phyloP scores from a whole-genome alignment of 2,797 vertebrate species.

The Serranus cabrilla region DNA sequence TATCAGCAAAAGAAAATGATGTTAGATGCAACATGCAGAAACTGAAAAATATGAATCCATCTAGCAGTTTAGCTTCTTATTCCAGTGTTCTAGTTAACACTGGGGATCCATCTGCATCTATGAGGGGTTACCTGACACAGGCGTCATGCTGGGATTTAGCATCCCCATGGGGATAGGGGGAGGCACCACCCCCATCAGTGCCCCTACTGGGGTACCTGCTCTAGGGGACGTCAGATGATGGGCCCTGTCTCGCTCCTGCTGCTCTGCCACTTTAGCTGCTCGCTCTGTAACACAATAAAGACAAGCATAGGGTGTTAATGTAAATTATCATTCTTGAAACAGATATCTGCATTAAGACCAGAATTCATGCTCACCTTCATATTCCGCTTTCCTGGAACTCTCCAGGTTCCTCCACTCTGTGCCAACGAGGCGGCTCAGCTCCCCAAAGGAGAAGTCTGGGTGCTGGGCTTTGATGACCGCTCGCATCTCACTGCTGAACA shows the following conservation, averaged over 20 bases:
- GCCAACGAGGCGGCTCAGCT: constrained; percentile 97
- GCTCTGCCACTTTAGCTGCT: constrained; percentile 99
- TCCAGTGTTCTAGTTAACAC: constrained; percentile 74
- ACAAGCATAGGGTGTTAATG: neutral
- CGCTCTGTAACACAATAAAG: constrained; percentile 88
- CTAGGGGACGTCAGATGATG: constrained; percentile 94
- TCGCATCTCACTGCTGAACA: constrained; percentile 99
- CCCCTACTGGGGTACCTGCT: constrained; percentile 98
- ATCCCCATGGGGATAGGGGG: constrained; percentile 98
- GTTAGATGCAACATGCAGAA: constrained; percentile 41
- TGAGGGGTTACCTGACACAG: constrained; percentile 96
- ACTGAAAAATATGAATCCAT: constrained; percentile 46
- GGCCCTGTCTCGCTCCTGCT: constrained; percentile 98
- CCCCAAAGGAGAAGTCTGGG: constrained; percentile 98
- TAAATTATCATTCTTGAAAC: neutral
- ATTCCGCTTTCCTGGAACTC: constrained; percentile 96
- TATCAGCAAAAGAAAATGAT: constrained; percentile 18
- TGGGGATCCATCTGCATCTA: constrained; percentile 76
- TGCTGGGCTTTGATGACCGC: constrained; percentile 99
- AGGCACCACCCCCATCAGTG: constrained; percentile 97
- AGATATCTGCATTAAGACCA: neutral
- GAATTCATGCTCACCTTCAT: constrained; percentile 90
- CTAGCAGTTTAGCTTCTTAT: constrained; percentile 85
- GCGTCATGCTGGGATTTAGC: constrained; percentile 98
- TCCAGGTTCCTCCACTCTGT: constrained; percentile 99